Base-by-base conservation (phyloP, 2,797 vertebrate genomes). In the Tamandua tetradactyla region DNA sequence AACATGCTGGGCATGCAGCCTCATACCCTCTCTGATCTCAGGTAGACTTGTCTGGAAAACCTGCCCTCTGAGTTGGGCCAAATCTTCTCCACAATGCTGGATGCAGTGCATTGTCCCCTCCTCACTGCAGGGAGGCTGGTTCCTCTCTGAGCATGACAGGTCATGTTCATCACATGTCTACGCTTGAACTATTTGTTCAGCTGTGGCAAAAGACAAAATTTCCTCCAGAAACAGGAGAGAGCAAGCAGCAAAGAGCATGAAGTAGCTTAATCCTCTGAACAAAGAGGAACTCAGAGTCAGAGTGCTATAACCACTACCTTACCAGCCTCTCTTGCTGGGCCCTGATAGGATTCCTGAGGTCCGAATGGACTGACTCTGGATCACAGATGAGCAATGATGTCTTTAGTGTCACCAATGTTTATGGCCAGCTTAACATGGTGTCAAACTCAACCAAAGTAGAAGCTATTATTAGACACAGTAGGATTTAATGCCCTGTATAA, bases 1-100 rank as follows among this genome's bases (percentile, higher is more conserved):
- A 98, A 94, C 79, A 95, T 79, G 88, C 92, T 89, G 89, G 95
- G 96, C 94, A 74, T 17, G 23, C 64, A 87, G 96, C 91, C 44
- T n/a, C n/a, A n/a, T n/a, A n/a, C n/a, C n/a, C n/a, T n/a, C n/a
- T n/a, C n/a, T n/a, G n/a, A n/a, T n/a, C 75, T 87, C 93, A 64
- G 89, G 93, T 96, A 95, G 97, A 95, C 96, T 95, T 94, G n/a
- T 17, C 75, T 95, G 61, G 85, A 93, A 97, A 95, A 92, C 93
- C 96, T 68, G 40, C 96, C 95, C 93, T n/a, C n/a, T n/a, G n/a
- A n/a, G n/a, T n/a, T n/a, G n/a, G n/a, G 97, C 97, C 1, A 86
- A 57, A 92, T 69, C 25, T 35, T 89, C 93, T 95, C 66, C 71
- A 84, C 81, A 88, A 47, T 32, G 61, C 44, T 20, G n/a, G 44